A percentile compares a stretch with the other conserved stretches of the same genome.
These are phyloP conservation scores for Calliphora vomitoria DNA, from an alignment of 2,888 invertebrate species.

Conservation along the genomic window DNA sequence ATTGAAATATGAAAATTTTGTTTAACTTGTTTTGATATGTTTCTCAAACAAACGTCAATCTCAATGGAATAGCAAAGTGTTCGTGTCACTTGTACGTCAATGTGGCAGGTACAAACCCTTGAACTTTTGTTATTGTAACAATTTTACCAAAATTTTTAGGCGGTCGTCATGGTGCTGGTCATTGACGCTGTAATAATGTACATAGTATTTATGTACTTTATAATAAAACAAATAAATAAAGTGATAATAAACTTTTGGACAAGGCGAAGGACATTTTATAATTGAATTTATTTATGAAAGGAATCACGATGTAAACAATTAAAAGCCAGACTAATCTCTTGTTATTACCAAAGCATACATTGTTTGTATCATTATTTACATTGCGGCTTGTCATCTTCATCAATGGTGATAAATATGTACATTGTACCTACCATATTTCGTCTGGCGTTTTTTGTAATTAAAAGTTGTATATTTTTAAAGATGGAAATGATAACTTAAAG, in stretches of 20 bases:
- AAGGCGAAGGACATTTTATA: slow-evolving; percentile 4
- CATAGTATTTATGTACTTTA: background rate
- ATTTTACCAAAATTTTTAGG: background rate
- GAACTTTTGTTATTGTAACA: background rate
- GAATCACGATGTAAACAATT: background rate
- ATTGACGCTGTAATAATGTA: background rate
- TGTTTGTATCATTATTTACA: too few relatives aligned
- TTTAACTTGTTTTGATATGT: background rate
- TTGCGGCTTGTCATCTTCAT: too few relatives aligned
- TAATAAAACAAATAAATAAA: background rate
- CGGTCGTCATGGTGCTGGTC: slow-evolving; percentile 2
- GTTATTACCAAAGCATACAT: background rate
- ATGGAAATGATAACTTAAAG: too few relatives aligned
- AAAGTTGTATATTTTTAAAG: too few relatives aligned
- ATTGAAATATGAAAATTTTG: background rate
- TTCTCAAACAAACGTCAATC: background rate
- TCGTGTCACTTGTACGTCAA: background rate
- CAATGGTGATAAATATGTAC: too few relatives aligned
- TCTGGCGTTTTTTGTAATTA: too few relatives aligned
- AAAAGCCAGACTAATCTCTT: background rate
- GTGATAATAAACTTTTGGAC: background rate
- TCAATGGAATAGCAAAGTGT: background rate
- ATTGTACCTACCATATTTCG: too few relatives aligned
- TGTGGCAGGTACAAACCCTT: background rate
- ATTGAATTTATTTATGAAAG: background rate